Evolutionary conservation across 2,113 vertebrate genomes (phyloP).

Genomic region (Tragulus kanchil): DNA sequence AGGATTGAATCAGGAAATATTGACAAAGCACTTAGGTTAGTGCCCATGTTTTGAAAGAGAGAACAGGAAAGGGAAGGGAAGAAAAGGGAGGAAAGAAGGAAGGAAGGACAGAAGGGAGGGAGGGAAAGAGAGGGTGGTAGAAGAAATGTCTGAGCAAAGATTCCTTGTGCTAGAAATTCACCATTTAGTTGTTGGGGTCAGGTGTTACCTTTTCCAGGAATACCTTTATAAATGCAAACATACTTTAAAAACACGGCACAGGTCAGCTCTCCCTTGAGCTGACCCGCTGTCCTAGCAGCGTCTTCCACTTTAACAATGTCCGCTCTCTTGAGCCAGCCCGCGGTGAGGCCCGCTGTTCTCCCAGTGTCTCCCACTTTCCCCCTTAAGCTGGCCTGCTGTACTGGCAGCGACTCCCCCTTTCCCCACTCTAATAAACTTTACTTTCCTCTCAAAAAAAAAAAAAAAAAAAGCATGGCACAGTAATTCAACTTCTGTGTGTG

Average conservation of each 20-base stretch:
- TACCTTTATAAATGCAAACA: constrained; percentile 12
- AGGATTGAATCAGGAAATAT: constrained; percentile 5
- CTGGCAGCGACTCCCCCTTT: too few species aligned
- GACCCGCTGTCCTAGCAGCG: too few species aligned
- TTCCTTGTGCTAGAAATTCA: neutral
- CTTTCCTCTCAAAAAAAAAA: too few species aligned
- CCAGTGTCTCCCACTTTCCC: too few species aligned
- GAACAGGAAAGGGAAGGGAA: neutral
- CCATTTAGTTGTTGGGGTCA: neutral
- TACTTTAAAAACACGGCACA: neutral
- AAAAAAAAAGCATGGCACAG: neutral
- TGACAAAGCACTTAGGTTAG: neutral
- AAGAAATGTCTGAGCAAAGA: neutral
- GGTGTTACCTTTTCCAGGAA: neutral
- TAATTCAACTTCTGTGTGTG: neutral
- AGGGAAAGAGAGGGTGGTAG: neutral
- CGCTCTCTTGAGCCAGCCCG: too few species aligned
- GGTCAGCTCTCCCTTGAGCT: too few species aligned
- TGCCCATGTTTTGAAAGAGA: neutral
- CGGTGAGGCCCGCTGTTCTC: too few species aligned
- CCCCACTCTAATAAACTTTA: too few species aligned
- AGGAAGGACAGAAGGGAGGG: neutral
- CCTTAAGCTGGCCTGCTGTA: too few species aligned
- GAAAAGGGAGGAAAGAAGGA: neutral
- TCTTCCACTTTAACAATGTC: too few species aligned